Conservation (phyloP, 2,113 vertebrate genomes). For the Leptosomus discolor region DNA sequence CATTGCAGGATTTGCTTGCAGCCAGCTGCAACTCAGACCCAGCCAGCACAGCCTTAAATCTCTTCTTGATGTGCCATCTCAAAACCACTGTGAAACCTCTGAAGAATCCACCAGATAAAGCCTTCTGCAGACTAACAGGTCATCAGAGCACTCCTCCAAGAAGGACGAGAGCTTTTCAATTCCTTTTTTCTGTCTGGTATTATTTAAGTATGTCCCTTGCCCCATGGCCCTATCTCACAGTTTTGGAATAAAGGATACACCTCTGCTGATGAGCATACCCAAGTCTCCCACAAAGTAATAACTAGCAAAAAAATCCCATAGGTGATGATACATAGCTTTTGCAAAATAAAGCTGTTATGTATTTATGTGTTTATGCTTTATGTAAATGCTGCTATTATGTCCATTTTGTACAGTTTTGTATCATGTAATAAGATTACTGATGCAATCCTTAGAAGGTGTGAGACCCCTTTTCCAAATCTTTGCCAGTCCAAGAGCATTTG, state of each 20-base stretch:
- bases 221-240: not conserved
- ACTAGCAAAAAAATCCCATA: not conserved
- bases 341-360: not conserved
- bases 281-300: not conserved
- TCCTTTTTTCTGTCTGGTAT: not conserved
- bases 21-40: not conserved
- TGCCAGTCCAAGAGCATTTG: not conserved
- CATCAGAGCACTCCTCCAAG: not conserved
- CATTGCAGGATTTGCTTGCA: accelerated
- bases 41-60: not conserved
- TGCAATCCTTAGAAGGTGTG: not conserved
- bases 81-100: not conserved
- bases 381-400: not conserved
- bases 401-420: not conserved
- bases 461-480: not conserved
- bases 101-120: not conserved
- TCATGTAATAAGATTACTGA: not conserved
- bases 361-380: not conserved
- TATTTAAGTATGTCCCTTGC: not conserved
- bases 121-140: not conserved
- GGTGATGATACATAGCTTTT: not conserved
- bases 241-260: not conserved
- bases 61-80: not conserved
- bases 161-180: accelerated
- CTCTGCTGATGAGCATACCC: not conserved